These are phyloP conservation scores for Stenotaenia linearis DNA, from an alignment of 2,888 invertebrate species.

Conservation along the genomic window DNA sequence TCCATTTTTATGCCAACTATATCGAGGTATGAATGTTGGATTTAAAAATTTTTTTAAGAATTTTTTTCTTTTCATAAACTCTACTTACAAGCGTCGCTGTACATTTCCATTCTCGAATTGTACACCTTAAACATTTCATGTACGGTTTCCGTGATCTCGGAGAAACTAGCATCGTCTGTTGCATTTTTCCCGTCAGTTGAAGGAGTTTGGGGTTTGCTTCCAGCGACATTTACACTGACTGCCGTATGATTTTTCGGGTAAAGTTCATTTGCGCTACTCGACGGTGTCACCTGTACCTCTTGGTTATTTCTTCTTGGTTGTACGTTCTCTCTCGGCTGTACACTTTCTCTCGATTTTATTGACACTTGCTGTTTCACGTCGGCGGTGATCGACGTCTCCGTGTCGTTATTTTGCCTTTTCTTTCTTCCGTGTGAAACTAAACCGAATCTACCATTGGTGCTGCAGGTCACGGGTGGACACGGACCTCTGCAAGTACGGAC, in stretches of 20 bases:
- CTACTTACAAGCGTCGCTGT: constrained; percentile 27
- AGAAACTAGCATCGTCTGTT: neutral
- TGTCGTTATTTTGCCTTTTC: constrained; percentile 12
- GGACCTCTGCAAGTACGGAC: constrained; percentile 82
- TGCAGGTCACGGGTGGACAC: constrained; percentile 66
- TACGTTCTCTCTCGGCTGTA: neutral
- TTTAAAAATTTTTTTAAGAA: too few species aligned
- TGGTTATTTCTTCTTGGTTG: too few species aligned
- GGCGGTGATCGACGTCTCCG: neutral
- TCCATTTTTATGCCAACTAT: constrained; percentile 26
- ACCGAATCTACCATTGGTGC: constrained; percentile 36
- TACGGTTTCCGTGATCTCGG: neutral
- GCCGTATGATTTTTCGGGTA: neutral
- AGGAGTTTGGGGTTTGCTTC: neutral
- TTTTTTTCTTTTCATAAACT: neutral
- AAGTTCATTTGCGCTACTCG: neutral
- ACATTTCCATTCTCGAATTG: constrained; percentile 59
- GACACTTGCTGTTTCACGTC: constrained; percentile 28
- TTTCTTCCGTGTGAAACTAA: constrained; percentile 35
- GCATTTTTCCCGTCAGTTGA: neutral
- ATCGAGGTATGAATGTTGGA: neutral
- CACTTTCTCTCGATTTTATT: constrained; percentile 26
- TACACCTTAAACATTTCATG: constrained; percentile 57
- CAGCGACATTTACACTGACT: neutral
- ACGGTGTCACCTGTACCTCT: neutral